Evolutionary conservation across 2,797 vertebrate species (phyloP).

Genomic region (Intellagama lesueurii): DNA sequence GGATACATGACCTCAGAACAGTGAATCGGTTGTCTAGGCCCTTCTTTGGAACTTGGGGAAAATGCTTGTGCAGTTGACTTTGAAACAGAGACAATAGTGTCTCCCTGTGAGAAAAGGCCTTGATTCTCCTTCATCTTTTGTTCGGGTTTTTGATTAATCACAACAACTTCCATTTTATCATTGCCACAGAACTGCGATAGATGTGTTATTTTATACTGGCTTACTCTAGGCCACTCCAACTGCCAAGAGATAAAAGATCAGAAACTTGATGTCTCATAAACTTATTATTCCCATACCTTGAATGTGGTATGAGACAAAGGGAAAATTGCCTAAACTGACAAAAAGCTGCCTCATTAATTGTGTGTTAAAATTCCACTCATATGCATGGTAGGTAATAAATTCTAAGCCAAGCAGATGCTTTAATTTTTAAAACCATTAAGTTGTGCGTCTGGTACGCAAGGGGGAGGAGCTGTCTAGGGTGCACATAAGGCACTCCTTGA

Average conservation of each 20-base stretch:
- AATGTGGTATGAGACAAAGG: conserved; percentile 15
- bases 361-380: conserved; percentile 72
- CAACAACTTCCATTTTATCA: neutral
- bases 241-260: neutral
- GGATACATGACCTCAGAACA: too few species aligned
- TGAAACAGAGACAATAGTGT: neutral
- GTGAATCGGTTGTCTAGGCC: neutral
- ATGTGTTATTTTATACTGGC: neutral
- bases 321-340: conserved; percentile 51
- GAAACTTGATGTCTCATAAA: conserved; percentile 17
- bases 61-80: neutral
- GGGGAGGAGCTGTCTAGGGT: conserved; percentile 57
- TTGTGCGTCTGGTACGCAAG: conserved; percentile 53
- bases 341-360: conserved; percentile 68
- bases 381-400: conserved; percentile 77
- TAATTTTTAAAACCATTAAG: conserved; percentile 74
- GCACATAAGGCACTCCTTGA: conserved; percentile 74
- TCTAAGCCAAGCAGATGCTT: conserved; percentile 74
- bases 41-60: neutral
- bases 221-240: neutral
- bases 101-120: neutral
- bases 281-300: conserved; percentile 29
- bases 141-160: neutral
- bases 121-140: neutral
- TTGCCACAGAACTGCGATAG: neutral